These are phyloP conservation scores for Trichosurus vulpecula DNA, from an alignment of 2,797 vertebrate genomes.

Conservation along the genomic window DNA sequence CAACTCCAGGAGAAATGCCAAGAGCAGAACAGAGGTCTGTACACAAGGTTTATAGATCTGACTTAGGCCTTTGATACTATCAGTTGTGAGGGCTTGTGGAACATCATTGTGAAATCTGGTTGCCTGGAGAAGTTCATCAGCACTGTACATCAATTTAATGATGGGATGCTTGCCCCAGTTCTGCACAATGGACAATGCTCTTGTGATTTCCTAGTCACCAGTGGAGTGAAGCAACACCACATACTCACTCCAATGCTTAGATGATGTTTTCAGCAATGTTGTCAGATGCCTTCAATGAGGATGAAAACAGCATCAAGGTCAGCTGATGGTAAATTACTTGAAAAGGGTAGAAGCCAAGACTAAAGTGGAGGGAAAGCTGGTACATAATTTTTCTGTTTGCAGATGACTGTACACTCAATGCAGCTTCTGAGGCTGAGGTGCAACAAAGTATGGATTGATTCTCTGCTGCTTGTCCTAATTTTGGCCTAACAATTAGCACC, in stretches of 20 bases:
- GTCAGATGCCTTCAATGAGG: background rate
- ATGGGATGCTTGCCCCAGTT: background rate
- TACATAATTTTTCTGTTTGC: background rate
- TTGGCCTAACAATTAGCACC: background rate
- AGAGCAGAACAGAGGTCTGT: background rate
- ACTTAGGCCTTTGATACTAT: background rate
- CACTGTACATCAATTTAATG: background rate
- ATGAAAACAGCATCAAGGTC: background rate
- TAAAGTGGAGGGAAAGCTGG: background rate
- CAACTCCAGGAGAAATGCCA: background rate
- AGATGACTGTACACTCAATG: background rate
- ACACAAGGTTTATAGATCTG: background rate
- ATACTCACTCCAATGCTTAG: background rate
- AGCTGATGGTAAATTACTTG: background rate
- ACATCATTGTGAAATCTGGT: background rate
- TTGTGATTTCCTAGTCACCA: background rate
- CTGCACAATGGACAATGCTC: background rate
- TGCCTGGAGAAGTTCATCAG: background rate
- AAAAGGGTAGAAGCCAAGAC: background rate
- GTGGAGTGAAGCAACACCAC: background rate
- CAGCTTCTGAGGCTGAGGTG: background rate
- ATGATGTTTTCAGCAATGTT: background rate
- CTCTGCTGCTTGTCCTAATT: background rate
- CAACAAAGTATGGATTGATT: background rate
- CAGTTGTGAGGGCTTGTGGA: background rate